Base-by-base conservation (phyloP, 2,888 invertebrate species). In the Lathronympha strigana region DNA sequence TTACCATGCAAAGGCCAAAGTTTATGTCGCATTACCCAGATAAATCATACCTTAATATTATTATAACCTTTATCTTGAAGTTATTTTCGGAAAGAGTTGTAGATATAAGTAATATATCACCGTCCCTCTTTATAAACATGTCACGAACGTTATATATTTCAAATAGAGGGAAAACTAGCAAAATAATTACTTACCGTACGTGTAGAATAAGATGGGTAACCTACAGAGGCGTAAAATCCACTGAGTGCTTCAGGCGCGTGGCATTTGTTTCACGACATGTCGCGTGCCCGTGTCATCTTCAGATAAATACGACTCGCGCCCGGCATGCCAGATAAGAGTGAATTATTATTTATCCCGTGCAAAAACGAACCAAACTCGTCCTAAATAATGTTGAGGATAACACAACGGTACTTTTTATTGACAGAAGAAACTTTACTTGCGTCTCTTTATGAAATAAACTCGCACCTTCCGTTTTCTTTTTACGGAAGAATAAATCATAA, bases 401-500 rank as follows among this genome's bases (percentile, higher is more conserved):
- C 61, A 55, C 45, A 51, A 51, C 33, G 43, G 50, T 36, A 33
- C 40, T 21, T 54, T 66, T 60, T 66, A 66, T 61, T 49, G 66
- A 61, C 54, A 66, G n/a, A 50, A n/a, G 54, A 61, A 61, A 66
- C 60, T 66, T 60, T 61, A 60, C 49, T 54, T 43, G 15, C 60
- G 38, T 54, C 45, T 60, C 66, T 53, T 64, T 58, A 45, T 60
- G 33, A 64, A 58, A 43, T 43, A 33, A 45, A 58, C 45, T 51
- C 58, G 36, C 63, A 63, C 63, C 63, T 63, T 57, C 51, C 50
- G 49, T 50, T 57, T 50, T 55, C 31, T 63, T 64, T 60, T 45
- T 57, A 57, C 31, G 57, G 57, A 51, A 45, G 53, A 64, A 64
- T 64, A 64, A 64, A 64, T 64, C 64, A 53, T 45, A 60, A 60